These are phyloP conservation scores for Procambarus virginalis DNA, from an alignment of 1,140 invertebrate genomes.

Conservation along the genomic window DNA sequence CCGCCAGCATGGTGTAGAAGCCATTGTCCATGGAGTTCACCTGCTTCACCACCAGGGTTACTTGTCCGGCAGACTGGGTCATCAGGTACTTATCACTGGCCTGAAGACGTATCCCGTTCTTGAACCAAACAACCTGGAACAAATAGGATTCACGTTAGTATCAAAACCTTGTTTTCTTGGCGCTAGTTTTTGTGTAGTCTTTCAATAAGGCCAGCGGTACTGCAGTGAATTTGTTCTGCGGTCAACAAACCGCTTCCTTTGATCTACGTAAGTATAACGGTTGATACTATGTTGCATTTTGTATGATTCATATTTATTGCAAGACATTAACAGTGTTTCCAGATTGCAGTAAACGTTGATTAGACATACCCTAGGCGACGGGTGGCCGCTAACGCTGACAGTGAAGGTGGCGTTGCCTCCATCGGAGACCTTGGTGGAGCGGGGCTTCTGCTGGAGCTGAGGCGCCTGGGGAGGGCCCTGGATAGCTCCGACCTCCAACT, in stretches of 20 bases:
- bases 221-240: no score
- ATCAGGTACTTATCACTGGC: conserved; percentile 91
- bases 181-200: no score
- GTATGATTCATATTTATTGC: no score
- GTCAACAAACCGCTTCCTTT: no score
- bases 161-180: no score
- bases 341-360: no score
- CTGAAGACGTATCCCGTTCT: conserved; percentile 93
- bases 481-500: conserved; percentile 83
- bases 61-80: conserved; percentile 95
- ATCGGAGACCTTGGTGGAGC: conserved; percentile 93
- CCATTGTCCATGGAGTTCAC: conserved; percentile 92
- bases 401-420: conserved; percentile 92
- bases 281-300: no score
- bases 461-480: conserved; percentile 88
- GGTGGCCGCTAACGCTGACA: conserved; percentile 82
- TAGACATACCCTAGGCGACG: conserved; percentile 81
- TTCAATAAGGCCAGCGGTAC: no score
- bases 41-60: conserved; percentile 91
- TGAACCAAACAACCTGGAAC: conserved; percentile 90
- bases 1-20: conserved; percentile 93
- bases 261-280: no score
- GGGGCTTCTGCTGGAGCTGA: conserved; percentile 90
- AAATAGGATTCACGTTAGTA: not conserved
- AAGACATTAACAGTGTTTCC: no score